These are phyloP conservation scores for Ectemnius lituratus DNA, from an alignment of 2,888 invertebrate genomes.

Conservation along the genomic window DNA sequence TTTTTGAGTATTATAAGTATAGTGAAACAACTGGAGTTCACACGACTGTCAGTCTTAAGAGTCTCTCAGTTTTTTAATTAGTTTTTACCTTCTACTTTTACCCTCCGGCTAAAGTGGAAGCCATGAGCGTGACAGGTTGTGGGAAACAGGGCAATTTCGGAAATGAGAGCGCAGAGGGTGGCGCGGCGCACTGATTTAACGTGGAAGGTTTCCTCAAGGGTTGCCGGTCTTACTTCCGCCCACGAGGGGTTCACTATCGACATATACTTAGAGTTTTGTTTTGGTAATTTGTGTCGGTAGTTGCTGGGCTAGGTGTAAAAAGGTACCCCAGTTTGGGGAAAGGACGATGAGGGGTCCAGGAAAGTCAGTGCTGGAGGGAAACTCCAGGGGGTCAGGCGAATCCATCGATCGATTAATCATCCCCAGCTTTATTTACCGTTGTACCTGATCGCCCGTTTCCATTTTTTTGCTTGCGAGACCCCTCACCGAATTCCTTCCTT, in stretches of 20 bases:
- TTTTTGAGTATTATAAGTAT: too few species aligned
- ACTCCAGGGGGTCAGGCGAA: constrained; percentile 51
- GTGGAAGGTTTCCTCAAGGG: constrained; percentile 51
- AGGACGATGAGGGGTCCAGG: constrained; percentile 26
- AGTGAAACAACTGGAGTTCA: constrained; percentile 18
- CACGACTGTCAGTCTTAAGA: constrained; percentile 21
- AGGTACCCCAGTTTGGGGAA: constrained; percentile 16
- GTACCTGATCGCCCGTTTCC: constrained; percentile 56
- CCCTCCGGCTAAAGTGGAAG: constrained; percentile 26
- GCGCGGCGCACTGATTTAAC: constrained; percentile 53
- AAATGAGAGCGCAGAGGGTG: constrained; percentile 23
- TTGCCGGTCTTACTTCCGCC: constrained; percentile 59
- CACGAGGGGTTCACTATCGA: background rate
- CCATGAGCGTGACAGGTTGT: constrained; percentile 57
- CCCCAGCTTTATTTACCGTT: constrained; percentile 64
- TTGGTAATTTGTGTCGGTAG: constrained; percentile 56
- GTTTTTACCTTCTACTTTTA: constrained; percentile 18
- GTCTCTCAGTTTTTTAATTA: constrained; percentile 24
- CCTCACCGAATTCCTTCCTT: constrained; percentile 45
- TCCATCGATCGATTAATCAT: constrained; percentile 74
- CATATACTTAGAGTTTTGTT: constrained; percentile 49
- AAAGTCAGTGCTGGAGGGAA: constrained; percentile 39
- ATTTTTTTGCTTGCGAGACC: constrained; percentile 37
- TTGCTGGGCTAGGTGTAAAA: constrained; percentile 32
- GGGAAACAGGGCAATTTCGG: constrained; percentile 58